Conservation (phyloP, 1,140 invertebrate species). For the Drosophila neocordata region DNA sequence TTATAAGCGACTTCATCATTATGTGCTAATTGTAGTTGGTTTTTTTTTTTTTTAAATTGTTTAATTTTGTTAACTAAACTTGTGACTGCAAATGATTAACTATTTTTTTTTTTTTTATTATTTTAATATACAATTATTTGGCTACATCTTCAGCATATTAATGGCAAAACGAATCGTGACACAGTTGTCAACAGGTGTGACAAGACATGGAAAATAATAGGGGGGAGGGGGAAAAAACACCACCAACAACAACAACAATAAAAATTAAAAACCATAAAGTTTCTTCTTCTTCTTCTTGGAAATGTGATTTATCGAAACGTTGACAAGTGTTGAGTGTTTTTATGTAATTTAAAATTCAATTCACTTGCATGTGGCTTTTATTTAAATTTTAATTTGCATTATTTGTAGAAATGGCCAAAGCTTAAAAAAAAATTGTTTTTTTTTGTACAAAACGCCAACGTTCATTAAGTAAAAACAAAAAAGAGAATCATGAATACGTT, state of each 20-base stretch:
- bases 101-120: too few relatives aligned
- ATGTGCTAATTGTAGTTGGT: conserved; percentile 9
- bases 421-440: background rate
- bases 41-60: background rate
- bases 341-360: conserved; percentile 29
- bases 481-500: background rate
- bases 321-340: conserved; percentile 10
- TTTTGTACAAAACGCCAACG: background rate
- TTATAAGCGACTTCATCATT: conserved; percentile 33
- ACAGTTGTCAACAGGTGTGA: conserved; percentile 54
- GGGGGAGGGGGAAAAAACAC: background rate
- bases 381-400: conserved; percentile 15
- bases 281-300: background rate
- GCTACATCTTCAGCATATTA: conserved; percentile 30
- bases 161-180: conserved; percentile 38
- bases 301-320: conserved; percentile 2
- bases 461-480: conserved; percentile 3
- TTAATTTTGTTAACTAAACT: background rate
- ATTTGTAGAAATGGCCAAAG: background rate
- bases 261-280: background rate
- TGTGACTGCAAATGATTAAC: background rate
- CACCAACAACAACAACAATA: too few relatives aligned
- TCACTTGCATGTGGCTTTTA: conserved; percentile 22
- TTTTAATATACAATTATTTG: too few relatives aligned
- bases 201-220: conserved; percentile 24